Percentiles rank a stretch among this genome's conserved stretches.
Conservation (phyloP, 2,113 vertebrate genomes). For the Oreamnos americanus region DNA sequence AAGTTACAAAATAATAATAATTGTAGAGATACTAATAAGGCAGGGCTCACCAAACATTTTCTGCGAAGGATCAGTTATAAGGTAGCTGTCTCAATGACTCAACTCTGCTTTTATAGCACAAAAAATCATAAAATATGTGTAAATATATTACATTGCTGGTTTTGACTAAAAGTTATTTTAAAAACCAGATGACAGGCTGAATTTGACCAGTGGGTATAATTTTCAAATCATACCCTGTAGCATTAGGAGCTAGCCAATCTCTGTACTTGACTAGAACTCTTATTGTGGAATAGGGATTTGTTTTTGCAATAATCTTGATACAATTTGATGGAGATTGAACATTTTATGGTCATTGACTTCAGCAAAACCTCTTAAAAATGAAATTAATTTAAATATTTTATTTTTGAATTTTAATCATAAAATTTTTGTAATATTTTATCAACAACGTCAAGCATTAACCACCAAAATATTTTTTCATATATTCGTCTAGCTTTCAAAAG, state of each 20-base stretch:
- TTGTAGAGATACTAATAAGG: neutral
- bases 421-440: neutral
- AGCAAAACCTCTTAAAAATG: neutral
- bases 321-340: neutral
- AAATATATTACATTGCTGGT: neutral
- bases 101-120: neutral
- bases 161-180: neutral
- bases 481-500: neutral
- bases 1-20: neutral
- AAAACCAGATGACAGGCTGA: neutral
- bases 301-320: neutral
- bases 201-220: neutral
- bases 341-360: neutral
- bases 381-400: neutral
- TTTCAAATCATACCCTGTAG: rapidly evolving
- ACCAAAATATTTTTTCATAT: neutral
- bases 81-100: neutral
- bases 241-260: neutral
- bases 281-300: neutral
- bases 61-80: neutral
- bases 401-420: neutral
- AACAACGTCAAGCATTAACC: neutral
- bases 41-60: neutral
- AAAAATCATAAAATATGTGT: neutral
- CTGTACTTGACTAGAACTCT: neutral